Percentiles rank a stretch among this genome's conserved stretches.
These are phyloP conservation scores for Miichthys miiuy DNA, from an alignment of 2,797 vertebrate genomes.

Conservation along the genomic window DNA sequence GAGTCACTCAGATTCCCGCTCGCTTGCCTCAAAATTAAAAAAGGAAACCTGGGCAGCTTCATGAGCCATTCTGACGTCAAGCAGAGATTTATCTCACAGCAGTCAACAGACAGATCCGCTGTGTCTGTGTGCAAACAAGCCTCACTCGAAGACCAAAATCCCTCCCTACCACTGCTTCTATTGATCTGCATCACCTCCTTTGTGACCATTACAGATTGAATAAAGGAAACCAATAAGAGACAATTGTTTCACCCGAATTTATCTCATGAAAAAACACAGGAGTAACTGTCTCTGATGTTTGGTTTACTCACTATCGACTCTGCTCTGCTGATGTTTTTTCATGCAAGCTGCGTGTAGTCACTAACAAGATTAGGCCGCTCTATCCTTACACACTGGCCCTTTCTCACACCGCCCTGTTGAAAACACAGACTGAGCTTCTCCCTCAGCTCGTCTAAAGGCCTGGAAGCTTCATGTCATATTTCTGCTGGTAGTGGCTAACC, in stretches of 20 bases:
- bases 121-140: conserved; percentile 42
- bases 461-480: not conserved
- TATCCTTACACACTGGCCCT: conserved; percentile 33
- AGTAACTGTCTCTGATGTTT: not conserved
- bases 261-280: not conserved
- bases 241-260: not conserved
- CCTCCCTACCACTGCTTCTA: conserved; percentile 1
- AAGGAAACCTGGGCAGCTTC: conserved; percentile 6
- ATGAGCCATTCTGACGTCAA: conserved; percentile 9
- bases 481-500: conserved; percentile 4
- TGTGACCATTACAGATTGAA: conserved; percentile 17
- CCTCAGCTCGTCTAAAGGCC: conserved; percentile 17
- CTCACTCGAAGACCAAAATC: conserved; percentile 34
- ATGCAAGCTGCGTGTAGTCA: conserved; percentile 24
- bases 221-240: conserved; percentile 8
- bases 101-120: conserved; percentile 24
- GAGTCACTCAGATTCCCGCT: not conserved
- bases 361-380: conserved; percentile 58
- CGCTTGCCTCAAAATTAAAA: conserved; percentile 1
- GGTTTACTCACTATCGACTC: not conserved
- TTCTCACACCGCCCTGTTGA: conserved; percentile 9
- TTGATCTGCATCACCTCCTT: conserved; percentile 9
- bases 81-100: conserved; percentile 37
- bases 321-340: conserved; percentile 12
- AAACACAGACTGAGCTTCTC: conserved; percentile 22